These are phyloP conservation scores for Enchytraeus crypticus DNA, from an alignment of 2,888 invertebrate species.

Conservation along the genomic window DNA sequence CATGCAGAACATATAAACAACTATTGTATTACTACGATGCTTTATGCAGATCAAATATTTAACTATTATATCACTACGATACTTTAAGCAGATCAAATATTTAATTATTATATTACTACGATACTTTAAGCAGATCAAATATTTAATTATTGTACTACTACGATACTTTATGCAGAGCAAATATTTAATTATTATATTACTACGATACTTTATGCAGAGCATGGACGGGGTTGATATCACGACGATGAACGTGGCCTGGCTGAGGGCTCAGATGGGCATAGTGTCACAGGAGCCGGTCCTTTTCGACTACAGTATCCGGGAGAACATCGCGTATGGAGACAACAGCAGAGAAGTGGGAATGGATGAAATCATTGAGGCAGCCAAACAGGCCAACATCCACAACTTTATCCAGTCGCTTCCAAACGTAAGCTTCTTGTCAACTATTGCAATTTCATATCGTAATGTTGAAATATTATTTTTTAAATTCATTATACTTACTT, in stretches of 20 bases:
- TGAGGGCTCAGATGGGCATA: constrained; percentile 72
- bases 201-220: neutral
- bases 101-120: too few species aligned
- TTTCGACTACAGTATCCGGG: constrained; percentile 66
- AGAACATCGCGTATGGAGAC: constrained; percentile 31
- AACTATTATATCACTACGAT: too few species aligned
- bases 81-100: too few species aligned
- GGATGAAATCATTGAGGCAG: constrained; percentile 29
- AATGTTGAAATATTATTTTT: too few species aligned
- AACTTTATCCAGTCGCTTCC: constrained; percentile 26
- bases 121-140: too few species aligned
- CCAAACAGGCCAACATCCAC: constrained; percentile 28
- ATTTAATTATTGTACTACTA: too few species aligned
- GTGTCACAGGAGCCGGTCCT: constrained; percentile 86
- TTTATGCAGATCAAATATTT: too few species aligned
- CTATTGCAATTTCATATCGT: too few species aligned
- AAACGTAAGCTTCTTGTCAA: too few species aligned
- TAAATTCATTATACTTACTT: neutral
- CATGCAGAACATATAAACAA: too few species aligned
- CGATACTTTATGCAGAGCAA: too few species aligned
- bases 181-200: neutral
- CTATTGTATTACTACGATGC: too few species aligned
- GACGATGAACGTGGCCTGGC: constrained; percentile 49
- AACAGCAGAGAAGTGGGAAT: constrained; percentile 25
- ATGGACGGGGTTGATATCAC: constrained; percentile 7